Evolutionary conservation across 2,797 vertebrate genomes (phyloP).

Genomic region (Sarcoramphus papa): DNA sequence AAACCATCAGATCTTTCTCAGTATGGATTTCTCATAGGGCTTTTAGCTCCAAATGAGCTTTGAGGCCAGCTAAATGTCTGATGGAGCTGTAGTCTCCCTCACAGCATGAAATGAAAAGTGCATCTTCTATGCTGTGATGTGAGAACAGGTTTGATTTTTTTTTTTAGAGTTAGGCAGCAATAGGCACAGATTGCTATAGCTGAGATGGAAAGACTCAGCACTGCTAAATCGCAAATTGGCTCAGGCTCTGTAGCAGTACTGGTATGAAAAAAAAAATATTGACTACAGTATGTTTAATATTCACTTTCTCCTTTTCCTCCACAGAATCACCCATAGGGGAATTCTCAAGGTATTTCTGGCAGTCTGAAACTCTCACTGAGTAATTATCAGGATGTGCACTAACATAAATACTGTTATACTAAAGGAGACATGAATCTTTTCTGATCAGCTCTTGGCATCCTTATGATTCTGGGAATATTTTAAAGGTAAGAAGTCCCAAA

Average conservation of each 20-base stretch:
- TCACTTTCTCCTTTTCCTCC: neutral
- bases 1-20: constrained; percentile 27
- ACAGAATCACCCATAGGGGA: neutral
- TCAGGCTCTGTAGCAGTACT: neutral
- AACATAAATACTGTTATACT: neutral
- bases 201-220: neutral
- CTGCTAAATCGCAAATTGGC: neutral
- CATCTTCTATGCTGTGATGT: neutral
- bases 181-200: neutral
- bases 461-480: neutral
- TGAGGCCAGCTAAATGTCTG: constrained; percentile 15
- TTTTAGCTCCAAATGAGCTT: constrained; percentile 51
- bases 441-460: neutral
- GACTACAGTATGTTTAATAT: neutral
- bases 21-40: constrained; percentile 25
- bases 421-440: neutral
- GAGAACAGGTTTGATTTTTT: neutral
- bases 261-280: neutral
- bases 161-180: neutral
- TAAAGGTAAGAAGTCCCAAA: neutral
- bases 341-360: neutral
- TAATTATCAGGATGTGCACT: neutral
- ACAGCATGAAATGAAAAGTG: neutral
- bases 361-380: neutral
- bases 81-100: neutral